Evolutionary conservation across 2,113 vertebrate species (phyloP), one percentile per base, ranked within the genome.

Genomic region (Lipotes vexillifer): DNA sequence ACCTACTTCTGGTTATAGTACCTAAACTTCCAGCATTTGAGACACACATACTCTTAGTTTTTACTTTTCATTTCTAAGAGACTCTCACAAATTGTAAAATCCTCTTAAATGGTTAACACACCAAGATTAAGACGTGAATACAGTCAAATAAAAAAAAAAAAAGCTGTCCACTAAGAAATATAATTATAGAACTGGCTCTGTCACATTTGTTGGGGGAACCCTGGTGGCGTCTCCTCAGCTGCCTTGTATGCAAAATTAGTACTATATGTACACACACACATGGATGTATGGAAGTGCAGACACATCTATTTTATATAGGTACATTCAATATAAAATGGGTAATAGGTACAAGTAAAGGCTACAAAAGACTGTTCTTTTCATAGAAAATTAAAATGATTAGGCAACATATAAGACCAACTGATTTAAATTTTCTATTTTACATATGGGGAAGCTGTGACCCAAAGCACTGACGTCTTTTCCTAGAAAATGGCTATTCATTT

Each of bases 1-100:
- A 71, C 14, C 65, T 2, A 14, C 25, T 14, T 3, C 20, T 31
- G 1, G 5, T 59, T 81, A 36, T 5, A 65, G 7, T 46, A 59
- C 38, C 33, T 74, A 55, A 72, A 36, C 61, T 61, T 55, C 17
- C 9, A 68, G 36, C 57, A 71, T 63, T 57, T 46, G 44, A 74
- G 17, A 85, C 33, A 38, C 33, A 38, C 10, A 31, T 5, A 63
- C 41, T 90, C 41, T 52, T 23, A 78, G 27, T 49, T 61, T 25
- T 29, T n/a, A 33, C 31, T 88, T 82, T 74, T 38, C 59, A 78
- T 31, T 94, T 84, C 78, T 80, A 83, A 89, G 25, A 90, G 31
- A 89, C 23, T 74, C 6, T 82, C 68, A 63, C 29, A 52, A 72
- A 78, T 29, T 88, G 2, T 14, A 72, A 96, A 81, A 90, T 49